Evolutionary conservation across 2,113 vertebrate genomes (phyloP), one percentile per base, ranked within the genome.

Genomic region (Benitochromis conjunctus): DNA sequence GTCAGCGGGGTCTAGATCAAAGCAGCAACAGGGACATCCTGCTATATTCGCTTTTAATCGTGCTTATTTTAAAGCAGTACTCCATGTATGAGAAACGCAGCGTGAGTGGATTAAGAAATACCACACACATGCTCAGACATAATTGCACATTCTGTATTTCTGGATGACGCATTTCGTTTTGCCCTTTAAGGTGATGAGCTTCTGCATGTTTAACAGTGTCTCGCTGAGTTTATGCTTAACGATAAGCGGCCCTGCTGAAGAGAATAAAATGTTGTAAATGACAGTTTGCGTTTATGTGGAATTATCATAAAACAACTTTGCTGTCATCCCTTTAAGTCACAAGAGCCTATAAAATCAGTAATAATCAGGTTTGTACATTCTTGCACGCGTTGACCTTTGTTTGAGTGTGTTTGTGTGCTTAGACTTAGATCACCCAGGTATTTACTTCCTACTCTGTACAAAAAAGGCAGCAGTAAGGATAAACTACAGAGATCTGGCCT

Each of bases 261-360:
- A 57, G 19, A 55, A 53, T 38, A 58, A 55, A 79, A 77, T 18
- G 41, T 13, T 5, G 38, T 62, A 88, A 91, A 87, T 92, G 34
- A 41, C 82, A 11, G 54, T 89, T 80, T 66, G 38, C 41, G 79
- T 76, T 9, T 69, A n/a, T 66, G 55, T 79, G 89, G 64, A 90
- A 83, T 77, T 81, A 76, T 58, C 81, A 80, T 84, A 86, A 91
- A 89, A 31, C 21, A 84, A 34, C 55, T 46, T 26, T 62, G 48
- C 71, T 26, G 5, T 79, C 66, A 88, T 81, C 36, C 7, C 62
- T 84, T 89, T 64, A 77, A 88, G 83, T 86, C 58, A 43, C 46
- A 62, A 83, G 57, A 76, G 74, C 51, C 79, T 81, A 80, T 90
- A 91, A 91, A 89, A 88, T 88, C 79, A 26, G 58, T 93, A 92